Evolutionary conservation across 1,140 invertebrate species (phyloP).

Genomic region (Papilio helenus): DNA sequence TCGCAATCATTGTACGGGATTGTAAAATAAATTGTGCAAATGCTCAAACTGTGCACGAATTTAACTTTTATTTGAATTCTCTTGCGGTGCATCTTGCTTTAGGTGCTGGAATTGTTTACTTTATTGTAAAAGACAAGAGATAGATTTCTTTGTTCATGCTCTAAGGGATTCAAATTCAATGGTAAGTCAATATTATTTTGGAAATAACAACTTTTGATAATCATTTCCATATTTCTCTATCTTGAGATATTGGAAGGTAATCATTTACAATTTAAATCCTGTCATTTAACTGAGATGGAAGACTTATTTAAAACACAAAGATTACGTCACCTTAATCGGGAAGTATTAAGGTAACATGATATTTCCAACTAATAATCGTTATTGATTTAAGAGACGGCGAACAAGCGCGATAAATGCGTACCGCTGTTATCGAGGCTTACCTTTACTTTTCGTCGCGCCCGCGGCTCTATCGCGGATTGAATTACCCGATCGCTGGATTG

Average conservation of each 20-base stretch:
- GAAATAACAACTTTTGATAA: too few species aligned
- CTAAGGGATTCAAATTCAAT: too few species aligned
- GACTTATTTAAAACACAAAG: background rate
- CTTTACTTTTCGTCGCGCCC: slow-evolving; percentile 45
- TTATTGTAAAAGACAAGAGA: slow-evolving; percentile 10
- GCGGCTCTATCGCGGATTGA: slow-evolving; percentile 55
- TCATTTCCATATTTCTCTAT: too few species aligned
- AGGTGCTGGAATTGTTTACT: slow-evolving; percentile 4
- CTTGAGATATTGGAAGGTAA: too few species aligned
- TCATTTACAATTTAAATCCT: too few species aligned
- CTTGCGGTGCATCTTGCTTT: slow-evolving; percentile 33
- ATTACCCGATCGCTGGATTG: slow-evolving; percentile 55
- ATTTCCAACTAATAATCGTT: slow-evolving; percentile 31
- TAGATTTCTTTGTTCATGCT: background rate
- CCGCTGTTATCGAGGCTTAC: slow-evolving; percentile 40
- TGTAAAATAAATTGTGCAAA: slow-evolving; percentile 61
- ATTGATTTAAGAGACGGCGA: slow-evolving; percentile 33
- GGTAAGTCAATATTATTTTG: too few species aligned
- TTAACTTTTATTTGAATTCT: slow-evolving; percentile 49
- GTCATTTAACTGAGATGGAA: too few species aligned
- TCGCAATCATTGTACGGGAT: slow-evolving; percentile 66
- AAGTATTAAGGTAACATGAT: slow-evolving; percentile 23
- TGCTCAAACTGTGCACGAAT: slow-evolving; percentile 48
- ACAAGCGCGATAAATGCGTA: slow-evolving; percentile 36
- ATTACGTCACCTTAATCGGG: slow-evolving; percentile 38